Evolutionary conservation across 1,140 invertebrate species (phyloP), one percentile per base, ranked within the genome.

Genomic region (Patella vulgata): DNA sequence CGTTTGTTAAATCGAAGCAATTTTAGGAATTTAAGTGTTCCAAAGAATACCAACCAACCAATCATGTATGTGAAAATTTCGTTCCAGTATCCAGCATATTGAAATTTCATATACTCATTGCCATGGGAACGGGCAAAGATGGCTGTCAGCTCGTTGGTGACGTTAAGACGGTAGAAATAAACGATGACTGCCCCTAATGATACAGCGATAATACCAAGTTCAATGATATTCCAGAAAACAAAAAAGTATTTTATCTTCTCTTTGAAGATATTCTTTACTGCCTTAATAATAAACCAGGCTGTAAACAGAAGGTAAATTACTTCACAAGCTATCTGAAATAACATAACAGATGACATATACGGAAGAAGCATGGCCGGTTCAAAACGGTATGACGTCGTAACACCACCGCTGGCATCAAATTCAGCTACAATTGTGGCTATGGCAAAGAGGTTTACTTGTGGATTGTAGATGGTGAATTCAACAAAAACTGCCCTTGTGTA

Each of bases 391-490:
- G 81, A 84, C 5, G 85, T 78, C 14, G 86, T 77, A 6, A 88
- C 75, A 12, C 87, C 86, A 3, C 87, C 87, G 31, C 83, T 86
- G 5, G 85, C 83, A 28, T 84, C 58, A 66, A 87, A 86, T 73
- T 89, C 88, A 3, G 82, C 80, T 14, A 88, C 65, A n/a, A 88
- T 77, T 12, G 83, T 86, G 9, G 79, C 77, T 0, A 87, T 81
- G 11, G 81, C 82, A 63, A 88, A 88, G 19, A 89, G 69, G 61
- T 89, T 85, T 0, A 83, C 70, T 58, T 87, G 84, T 1, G 87
- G 84, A 72, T 89, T 89, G 71, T 88, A 89, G 12, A 85, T 80
- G 4, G 87, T 87, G 68, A 89, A 88, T 66, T 89, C 88, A 5
- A 87, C 77, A 62, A 89, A 86, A 12, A 89, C 80, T 6, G 87